phyloP scores from a whole-genome alignment of 1,140 invertebrate species.

The Neuroterus valhalla region DNA sequence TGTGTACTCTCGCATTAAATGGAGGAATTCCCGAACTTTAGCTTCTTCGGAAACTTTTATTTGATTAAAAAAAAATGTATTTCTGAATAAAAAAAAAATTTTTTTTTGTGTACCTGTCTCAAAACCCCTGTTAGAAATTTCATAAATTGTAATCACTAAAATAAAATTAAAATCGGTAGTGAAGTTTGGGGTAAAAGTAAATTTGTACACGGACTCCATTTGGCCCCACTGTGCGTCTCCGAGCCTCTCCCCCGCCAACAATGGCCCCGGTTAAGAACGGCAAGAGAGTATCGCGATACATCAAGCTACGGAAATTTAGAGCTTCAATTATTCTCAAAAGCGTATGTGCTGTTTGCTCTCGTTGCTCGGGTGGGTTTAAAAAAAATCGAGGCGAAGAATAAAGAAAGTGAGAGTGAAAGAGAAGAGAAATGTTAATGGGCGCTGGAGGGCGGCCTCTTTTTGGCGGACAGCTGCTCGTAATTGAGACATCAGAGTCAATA shows the following conservation, averaged over 20 bases:
- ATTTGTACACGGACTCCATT: no score
- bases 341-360: slow-evolving; percentile 27
- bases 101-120: no score
- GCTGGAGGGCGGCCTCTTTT: slow-evolving; percentile 33
- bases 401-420: not conserved
- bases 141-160: no score
- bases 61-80: no score
- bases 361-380: slow-evolving; percentile 31
- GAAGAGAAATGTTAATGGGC: slow-evolving; percentile 36
- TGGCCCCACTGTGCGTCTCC: not conserved
- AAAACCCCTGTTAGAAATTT: no score
- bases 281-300: slow-evolving; percentile 36
- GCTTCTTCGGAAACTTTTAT: no score
- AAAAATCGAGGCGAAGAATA: not conserved
- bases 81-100: no score
- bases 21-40: no score
- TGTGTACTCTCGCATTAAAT: no score
- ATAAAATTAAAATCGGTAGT: no score
- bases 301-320: slow-evolving; percentile 38
- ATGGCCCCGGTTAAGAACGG: not conserved
- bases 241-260: not conserved
- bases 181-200: no score
- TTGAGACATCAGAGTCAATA: slow-evolving; percentile 51
- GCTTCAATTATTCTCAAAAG: slow-evolving; percentile 41
- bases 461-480: slow-evolving; percentile 47